Evolutionary conservation across 2,888 invertebrate species (phyloP).

Genomic region (Xestobium rufovillosum): DNA sequence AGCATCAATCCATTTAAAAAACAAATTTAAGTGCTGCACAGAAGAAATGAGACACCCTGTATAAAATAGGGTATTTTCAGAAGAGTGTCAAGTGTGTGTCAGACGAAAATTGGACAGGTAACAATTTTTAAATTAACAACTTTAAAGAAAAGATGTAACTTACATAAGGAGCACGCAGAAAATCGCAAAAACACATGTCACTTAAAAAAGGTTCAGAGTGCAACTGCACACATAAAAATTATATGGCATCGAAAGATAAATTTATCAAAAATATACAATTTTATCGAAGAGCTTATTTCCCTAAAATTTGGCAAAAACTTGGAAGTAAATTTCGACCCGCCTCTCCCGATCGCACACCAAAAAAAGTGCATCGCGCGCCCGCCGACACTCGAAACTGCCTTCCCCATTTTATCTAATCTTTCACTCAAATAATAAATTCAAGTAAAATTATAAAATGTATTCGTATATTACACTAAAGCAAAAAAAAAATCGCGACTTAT

Average conservation of each 20-base stretch:
- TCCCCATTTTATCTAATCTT: constrained; percentile 1
- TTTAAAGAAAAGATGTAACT: too few species aligned
- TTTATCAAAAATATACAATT: constrained; percentile 1
- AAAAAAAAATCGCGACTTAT: constrained; percentile 1
- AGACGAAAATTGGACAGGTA: too few species aligned
- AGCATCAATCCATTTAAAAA: too few species aligned
- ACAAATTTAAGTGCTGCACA: too few species aligned
- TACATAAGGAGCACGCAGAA: too few species aligned
- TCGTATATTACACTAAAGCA: too few species aligned
- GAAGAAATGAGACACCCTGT: too few species aligned
- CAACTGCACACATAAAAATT: constrained; percentile 2
- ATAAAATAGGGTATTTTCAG: too few species aligned
- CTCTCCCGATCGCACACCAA: background rate
- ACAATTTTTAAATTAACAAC: too few species aligned
- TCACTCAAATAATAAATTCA: constrained; percentile 2
- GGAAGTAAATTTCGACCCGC: background rate
- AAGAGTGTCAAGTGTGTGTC: too few species aligned
- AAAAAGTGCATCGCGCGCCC: background rate
- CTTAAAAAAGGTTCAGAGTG: too few species aligned
- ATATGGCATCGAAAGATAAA: background rate
- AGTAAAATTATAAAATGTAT: constrained; percentile 2
- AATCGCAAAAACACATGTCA: too few species aligned
- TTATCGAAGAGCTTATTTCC: constrained; percentile 1
- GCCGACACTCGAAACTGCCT: background rate
- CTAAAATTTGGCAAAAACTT: background rate